A percentile compares a stretch with the other conserved stretches of the same genome.
Conservation (phyloP, 2,888 invertebrate species). For the Tetragonisca angustula region DNA sequence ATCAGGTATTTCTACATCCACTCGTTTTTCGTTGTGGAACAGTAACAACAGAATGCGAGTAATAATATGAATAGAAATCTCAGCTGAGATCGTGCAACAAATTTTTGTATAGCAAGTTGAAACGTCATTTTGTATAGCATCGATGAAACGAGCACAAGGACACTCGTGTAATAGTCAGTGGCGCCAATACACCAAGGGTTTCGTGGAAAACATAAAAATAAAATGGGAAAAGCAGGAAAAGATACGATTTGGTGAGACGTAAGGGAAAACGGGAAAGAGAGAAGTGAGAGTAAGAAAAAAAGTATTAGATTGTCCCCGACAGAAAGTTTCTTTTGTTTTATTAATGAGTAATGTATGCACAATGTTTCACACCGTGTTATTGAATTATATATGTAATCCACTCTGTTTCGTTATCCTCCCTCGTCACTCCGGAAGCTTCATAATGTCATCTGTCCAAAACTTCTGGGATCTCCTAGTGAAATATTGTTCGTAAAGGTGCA, state of each 20-base stretch:
- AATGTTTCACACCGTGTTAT: too few species aligned
- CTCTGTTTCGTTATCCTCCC: too few species aligned
- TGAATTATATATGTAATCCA: too few species aligned
- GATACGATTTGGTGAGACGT: neutral
- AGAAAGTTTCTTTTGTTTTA: too few species aligned
- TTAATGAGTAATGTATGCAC: too few species aligned
- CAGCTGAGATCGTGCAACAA: neutral
- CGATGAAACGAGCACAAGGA: neutral
- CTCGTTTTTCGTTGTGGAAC: neutral
- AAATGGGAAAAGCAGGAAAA: neutral
- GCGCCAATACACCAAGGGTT: neutral
- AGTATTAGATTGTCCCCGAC: too few species aligned
- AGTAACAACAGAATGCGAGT: neutral
- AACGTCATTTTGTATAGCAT: neutral
- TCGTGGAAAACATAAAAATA: neutral
- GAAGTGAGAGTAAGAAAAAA: neutral
- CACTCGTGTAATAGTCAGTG: neutral
- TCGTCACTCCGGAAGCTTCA: too few species aligned
- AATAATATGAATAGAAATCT: neutral
- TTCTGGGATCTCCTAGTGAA: too few species aligned
- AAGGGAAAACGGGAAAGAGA: neutral
- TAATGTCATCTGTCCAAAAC: too few species aligned
- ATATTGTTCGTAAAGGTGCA: too few species aligned
- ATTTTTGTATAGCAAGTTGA: neutral
- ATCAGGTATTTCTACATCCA: neutral